These are phyloP conservation scores for Aspidiotus destructor DNA, from an alignment of 2,888 invertebrate species.

Conservation along the genomic window DNA sequence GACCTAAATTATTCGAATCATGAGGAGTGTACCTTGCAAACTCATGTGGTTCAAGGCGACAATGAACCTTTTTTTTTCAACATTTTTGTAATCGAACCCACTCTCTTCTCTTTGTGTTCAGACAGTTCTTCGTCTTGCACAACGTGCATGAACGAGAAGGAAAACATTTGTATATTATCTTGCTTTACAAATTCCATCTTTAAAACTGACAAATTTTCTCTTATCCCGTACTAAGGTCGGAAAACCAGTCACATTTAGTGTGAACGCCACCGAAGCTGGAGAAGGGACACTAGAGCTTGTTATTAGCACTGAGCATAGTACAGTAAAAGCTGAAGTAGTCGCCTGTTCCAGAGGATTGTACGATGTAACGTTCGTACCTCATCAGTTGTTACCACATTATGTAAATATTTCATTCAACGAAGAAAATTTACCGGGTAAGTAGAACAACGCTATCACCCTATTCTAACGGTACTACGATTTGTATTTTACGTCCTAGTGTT, in stretches of 20 bases:
- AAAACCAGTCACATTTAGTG: conserved; percentile 81
- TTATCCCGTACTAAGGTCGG: conserved; percentile 49
- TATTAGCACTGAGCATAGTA: conserved; percentile 79
- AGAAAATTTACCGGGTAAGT: conserved; percentile 62
- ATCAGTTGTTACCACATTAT: conserved; percentile 78
- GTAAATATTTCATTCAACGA: conserved; percentile 92
- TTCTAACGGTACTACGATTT: too few species aligned
- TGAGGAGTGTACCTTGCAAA: too few species aligned
- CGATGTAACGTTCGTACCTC: conserved; percentile 85
- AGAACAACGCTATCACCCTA: not conserved
- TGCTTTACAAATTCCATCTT: too few species aligned
- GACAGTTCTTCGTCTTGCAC: too few species aligned
- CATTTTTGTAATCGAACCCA: too few species aligned
- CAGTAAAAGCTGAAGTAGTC: conserved; percentile 79
- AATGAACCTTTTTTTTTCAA: too few species aligned
- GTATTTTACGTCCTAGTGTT: too few species aligned
- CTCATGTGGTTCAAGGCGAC: too few species aligned
- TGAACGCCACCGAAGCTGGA: conserved; percentile 89
- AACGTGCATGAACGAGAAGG: too few species aligned
- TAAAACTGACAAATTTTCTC: not conserved
- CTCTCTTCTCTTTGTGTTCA: too few species aligned
- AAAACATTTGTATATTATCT: not conserved
- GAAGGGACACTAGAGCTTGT: conserved; percentile 87
- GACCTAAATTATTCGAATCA: too few species aligned
- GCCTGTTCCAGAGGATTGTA: conserved; percentile 84